Base-by-base conservation (phyloP, 2,113 vertebrate species). In the Perognathus longimembris region DNA sequence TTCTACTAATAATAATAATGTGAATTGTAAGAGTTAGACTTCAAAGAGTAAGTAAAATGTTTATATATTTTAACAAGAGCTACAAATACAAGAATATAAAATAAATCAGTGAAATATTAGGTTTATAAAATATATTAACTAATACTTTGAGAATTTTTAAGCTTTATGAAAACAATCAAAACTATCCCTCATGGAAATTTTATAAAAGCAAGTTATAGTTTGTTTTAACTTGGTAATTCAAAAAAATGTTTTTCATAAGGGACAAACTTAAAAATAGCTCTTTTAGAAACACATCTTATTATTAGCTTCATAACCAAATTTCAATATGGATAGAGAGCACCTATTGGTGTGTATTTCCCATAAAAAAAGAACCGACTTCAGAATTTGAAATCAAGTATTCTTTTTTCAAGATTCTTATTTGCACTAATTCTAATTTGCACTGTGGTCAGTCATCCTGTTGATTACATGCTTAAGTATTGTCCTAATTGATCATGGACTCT, bases 401-500 rank as follows among this genome's bases (percentile, higher is more conserved):
- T 92, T 28, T 54, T 81, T 92, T 28, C 21, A 81, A 93, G 34
- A 5, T 71, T 9, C 3, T 90, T 93, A 77, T 96, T 90, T 96
- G n/a, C 28, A 10, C 9, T 24, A n/a, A n/a, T n/a, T n/a, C n/a
- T n/a, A 6, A 77, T 96, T 90, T 96, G n/a, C 28, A 10, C 9
- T 24, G 5, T 85, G 71, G 26, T 34, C 32, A 91, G 54, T 78
- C 7, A 92, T 84, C 50, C 11, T 21, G 7, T 63, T 67, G 78
- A 86, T 94, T 34, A 12, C 1, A 82, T 96, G 75, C 96, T 95
- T 88, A 92, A 92, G 9, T 86, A 86, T 34, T 95, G 5, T 5
- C 12, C 30, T 92, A 80, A 90, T 21, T 95, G 88, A 50, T 82
- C 90, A 87, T 88, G 78, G 10, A 69, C 2, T 36, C 38, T 88